Conservation (phyloP, 1,140 invertebrate genomes). For the Aphidius ervi region DNA sequence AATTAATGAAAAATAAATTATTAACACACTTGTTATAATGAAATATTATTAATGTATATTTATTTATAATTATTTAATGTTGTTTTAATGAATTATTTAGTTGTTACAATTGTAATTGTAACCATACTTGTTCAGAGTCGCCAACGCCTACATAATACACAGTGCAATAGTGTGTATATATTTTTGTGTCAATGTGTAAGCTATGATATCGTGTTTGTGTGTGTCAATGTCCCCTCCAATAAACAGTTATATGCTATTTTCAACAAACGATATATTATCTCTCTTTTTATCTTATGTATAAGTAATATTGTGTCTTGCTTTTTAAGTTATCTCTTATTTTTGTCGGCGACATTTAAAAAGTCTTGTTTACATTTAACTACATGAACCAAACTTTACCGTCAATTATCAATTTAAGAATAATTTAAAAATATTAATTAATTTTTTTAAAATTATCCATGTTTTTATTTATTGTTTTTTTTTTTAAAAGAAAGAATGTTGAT, state of each 20-base stretch:
- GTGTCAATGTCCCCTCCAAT: not conserved
- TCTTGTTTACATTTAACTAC: too few relatives aligned
- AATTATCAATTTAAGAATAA: too few relatives aligned
- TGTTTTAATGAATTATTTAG: too few relatives aligned
- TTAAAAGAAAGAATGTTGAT: too few relatives aligned
- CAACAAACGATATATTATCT: not conserved
- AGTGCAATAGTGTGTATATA: slow-evolving; percentile 34
- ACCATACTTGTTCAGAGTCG: slow-evolving; percentile 36
- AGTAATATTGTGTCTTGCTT: not conserved
- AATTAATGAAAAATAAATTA: too few relatives aligned
- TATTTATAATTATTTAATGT: slow-evolving; percentile 21
- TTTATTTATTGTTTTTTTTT: too few relatives aligned
- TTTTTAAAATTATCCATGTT: too few relatives aligned
- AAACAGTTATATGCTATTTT: slow-evolving; percentile 6
- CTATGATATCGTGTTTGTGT: too few relatives aligned
- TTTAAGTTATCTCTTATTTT: not conserved
- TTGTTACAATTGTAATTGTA: slow-evolving; percentile 27
- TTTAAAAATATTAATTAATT: too few relatives aligned
- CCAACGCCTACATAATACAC: slow-evolving; percentile 49
- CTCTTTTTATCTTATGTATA: not conserved
- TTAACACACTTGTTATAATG: too few relatives aligned
- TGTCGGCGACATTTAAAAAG: too few relatives aligned
- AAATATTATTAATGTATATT: not conserved
- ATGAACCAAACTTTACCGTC: too few relatives aligned
- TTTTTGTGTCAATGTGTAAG: not conserved